A percentile compares a stretch with the other conserved stretches of the same genome.
Conservation (phyloP, 2,797 vertebrate genomes). For the Podarcis siculus region DNA sequence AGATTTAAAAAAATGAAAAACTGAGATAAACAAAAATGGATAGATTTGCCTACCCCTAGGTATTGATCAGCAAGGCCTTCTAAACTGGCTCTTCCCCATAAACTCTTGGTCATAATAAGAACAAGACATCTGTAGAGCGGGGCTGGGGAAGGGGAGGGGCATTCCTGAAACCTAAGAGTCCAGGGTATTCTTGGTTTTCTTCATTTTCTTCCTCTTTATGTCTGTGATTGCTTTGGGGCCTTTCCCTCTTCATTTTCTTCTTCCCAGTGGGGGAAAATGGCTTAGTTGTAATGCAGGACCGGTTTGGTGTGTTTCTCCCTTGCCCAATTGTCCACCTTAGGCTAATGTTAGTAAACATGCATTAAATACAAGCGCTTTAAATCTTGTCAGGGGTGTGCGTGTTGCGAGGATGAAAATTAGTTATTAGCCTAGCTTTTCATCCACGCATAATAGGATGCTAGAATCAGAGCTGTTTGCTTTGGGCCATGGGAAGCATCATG, state of each 20-base stretch:
- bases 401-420: slow-evolving; percentile 64
- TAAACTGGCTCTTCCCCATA: too few species aligned
- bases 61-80: background rate
- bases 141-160: background rate
- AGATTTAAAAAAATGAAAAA: too few species aligned
- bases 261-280: background rate
- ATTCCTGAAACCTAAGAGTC: background rate
- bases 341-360: slow-evolving; percentile 50
- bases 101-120: background rate
- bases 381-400: slow-evolving; percentile 51
- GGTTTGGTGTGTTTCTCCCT: slow-evolving; percentile 25
- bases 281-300: slow-evolving; percentile 30
- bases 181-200: background rate
- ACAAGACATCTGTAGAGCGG: background rate
- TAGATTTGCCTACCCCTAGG: too few species aligned
- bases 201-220: background rate
- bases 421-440: slow-evolving; percentile 69
- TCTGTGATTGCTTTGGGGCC: background rate
- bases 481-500: slow-evolving; percentile 42
- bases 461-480: slow-evolving; percentile 62
- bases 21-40: too few species aligned
- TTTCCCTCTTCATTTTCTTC: slow-evolving; percentile 29
- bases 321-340: slow-evolving; percentile 48
- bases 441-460: slow-evolving; percentile 64
- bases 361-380: slow-evolving; percentile 50